A percentile compares a stretch with the other conserved stretches of the same genome.
These are phyloP conservation scores for Phyllostomus hastatus DNA, from an alignment of 2,113 vertebrate species.

Conservation along the genomic window DNA sequence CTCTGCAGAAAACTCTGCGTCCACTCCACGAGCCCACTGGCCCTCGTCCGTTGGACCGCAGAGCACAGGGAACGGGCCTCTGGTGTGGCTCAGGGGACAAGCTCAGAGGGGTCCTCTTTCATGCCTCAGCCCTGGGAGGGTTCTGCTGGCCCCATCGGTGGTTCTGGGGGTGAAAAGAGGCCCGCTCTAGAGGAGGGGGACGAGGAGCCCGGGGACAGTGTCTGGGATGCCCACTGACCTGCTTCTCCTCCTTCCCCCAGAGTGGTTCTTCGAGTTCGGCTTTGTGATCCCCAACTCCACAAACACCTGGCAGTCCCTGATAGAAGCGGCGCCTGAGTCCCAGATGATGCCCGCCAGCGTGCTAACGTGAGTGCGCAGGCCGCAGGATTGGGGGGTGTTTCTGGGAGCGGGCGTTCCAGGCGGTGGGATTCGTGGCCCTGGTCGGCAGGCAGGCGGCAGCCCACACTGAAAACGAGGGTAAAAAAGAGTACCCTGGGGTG, in stretches of 20 bases:
- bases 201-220: slow-evolving; percentile 10
- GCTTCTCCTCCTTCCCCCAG: slow-evolving; percentile 79
- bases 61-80: not conserved
- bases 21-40: fast-evolving
- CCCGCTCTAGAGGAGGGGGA: slow-evolving; percentile 14
- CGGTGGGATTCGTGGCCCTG: not conserved
- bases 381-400: not conserved
- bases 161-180: not conserved
- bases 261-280: slow-evolving; percentile 99
- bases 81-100: not conserved
- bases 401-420: not conserved
- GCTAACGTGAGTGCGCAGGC: slow-evolving; percentile 90
- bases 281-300: slow-evolving; percentile 99
- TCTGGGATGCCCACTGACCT: slow-evolving; percentile 59
- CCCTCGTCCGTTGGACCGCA: not conserved
- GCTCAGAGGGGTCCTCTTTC: not conserved
- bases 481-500: not conserved
- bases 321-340: slow-evolving; percentile 98
- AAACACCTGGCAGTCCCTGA: slow-evolving; percentile 99
- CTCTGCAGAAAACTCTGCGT: not conserved
- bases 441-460: not conserved
- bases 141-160: not conserved
- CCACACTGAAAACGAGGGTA: not conserved
- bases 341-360: slow-evolving; percentile 99
- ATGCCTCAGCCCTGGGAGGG: not conserved